Conservation (phyloP, 2,113 vertebrate species). For the Fukomys damarensis region DNA sequence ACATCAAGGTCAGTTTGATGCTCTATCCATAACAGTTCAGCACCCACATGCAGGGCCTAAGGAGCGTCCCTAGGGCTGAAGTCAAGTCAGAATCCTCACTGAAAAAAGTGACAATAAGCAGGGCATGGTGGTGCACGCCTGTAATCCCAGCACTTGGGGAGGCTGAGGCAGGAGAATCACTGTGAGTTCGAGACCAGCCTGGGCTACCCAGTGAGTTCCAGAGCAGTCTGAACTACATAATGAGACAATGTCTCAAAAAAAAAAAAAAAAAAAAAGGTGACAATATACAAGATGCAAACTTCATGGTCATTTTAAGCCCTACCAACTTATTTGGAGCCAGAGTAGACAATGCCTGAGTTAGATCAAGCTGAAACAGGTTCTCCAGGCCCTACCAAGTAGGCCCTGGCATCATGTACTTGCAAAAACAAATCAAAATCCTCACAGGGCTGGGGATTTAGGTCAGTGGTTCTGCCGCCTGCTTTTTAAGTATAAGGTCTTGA, state of each 20-base stretch:
- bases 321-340: neutral
- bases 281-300: neutral
- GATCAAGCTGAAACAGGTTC: neutral
- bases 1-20: neutral
- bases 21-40: neutral
- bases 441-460: no score
- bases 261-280: no score
- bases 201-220: no score
- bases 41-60: neutral
- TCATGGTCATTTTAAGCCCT: neutral
- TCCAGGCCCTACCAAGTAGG: neutral
- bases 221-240: no score
- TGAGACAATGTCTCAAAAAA: no score
- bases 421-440: constrained; percentile 11
- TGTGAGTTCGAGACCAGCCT: no score
- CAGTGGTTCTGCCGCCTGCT: no score
- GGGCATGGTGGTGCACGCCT: no score
- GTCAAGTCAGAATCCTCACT: neutral
- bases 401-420: neutral
- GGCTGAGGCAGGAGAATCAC: no score
- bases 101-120: no score
- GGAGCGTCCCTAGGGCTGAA: neutral
- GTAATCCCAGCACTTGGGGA: no score
- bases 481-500: no score
- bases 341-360: neutral